phyloP scores from a whole-genome alignment of 2,888 invertebrate genomes.

The Watsonalla binaria region DNA sequence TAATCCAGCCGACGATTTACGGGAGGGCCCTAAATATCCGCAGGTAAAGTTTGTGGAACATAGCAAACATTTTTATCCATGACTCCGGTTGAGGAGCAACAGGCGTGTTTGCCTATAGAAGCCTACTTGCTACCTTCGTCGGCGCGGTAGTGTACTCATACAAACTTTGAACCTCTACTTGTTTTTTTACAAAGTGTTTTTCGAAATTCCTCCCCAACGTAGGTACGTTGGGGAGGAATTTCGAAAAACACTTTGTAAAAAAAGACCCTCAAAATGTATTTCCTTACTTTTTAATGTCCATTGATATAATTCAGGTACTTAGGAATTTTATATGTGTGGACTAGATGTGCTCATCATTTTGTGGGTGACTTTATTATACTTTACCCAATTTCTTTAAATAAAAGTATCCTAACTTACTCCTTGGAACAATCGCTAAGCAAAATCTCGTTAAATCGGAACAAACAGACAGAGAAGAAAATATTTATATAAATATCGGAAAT shows the following conservation, averaged over 20 bases:
- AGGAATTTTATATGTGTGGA: no score
- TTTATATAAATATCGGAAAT: no score
- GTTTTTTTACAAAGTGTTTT: background rate
- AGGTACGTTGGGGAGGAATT: background rate
- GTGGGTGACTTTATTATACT: no score
- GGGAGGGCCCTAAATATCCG: constrained; percentile 4
- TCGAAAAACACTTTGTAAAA: background rate
- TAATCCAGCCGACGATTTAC: constrained; percentile 2
- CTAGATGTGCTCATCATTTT: no score
- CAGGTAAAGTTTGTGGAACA: constrained; percentile 20
- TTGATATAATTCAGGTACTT: no score
- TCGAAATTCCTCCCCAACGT: background rate
- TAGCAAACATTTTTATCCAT: constrained; percentile 24
- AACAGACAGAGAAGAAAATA: no score
- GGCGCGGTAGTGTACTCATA: background rate
- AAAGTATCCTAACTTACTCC: no score
- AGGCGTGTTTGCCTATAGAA: constrained; percentile 22
- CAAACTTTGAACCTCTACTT: background rate
- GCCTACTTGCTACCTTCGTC: constrained; percentile 4
- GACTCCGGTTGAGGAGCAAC: constrained; percentile 30
- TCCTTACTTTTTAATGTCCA: no score
- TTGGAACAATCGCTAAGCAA: no score
- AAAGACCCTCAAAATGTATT: no score
- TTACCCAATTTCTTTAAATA: no score
- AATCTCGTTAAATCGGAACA: no score